Evolutionary conservation across 2,888 invertebrate genomes (phyloP).

Genomic region (Parochlus steinenii): DNA sequence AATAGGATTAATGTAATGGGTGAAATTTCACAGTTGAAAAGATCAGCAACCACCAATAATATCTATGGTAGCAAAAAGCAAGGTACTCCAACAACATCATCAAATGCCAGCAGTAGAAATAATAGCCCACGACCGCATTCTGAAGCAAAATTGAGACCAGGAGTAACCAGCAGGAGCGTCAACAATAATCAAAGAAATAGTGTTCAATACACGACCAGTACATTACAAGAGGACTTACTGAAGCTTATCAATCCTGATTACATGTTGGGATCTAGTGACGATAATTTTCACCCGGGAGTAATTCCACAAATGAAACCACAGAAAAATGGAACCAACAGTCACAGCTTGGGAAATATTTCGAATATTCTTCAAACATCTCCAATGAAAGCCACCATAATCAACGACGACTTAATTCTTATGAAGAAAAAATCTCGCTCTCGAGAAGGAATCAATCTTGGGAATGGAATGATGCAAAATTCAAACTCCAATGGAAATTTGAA

Average conservation of each 20-base stretch:
- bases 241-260: slow-evolving; percentile 66
- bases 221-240: slow-evolving; percentile 70
- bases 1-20: not conserved
- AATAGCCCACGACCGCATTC: slow-evolving; percentile 42
- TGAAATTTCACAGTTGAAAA: slow-evolving; percentile 14
- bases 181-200: slow-evolving; percentile 32
- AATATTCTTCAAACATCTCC: slow-evolving; percentile 13
- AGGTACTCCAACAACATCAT: slow-evolving; percentile 26
- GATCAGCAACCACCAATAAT: slow-evolving; percentile 17
- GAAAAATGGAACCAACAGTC: slow-evolving; percentile 16
- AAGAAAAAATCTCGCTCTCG: slow-evolving; percentile 18
- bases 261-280: slow-evolving; percentile 27
- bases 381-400: slow-evolving; percentile 14
- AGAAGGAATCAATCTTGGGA: slow-evolving; percentile 21
- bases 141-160: slow-evolving; percentile 39
- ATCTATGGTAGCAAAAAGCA: slow-evolving; percentile 31
- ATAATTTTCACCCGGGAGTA: slow-evolving; percentile 18
- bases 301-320: slow-evolving; percentile 14
- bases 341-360: slow-evolving; percentile 19
- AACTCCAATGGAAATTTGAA: slow-evolving; percentile 19
- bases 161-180: slow-evolving; percentile 31
- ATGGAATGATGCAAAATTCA: no score
- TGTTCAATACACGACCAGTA: slow-evolving; percentile 28
- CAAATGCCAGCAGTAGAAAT: slow-evolving; percentile 35
- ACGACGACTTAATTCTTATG: slow-evolving; percentile 16